A percentile compares a stretch with the other conserved stretches of the same genome.
Conservation (phyloP, 2,888 invertebrate genomes). For the Dugesia japonica region DNA sequence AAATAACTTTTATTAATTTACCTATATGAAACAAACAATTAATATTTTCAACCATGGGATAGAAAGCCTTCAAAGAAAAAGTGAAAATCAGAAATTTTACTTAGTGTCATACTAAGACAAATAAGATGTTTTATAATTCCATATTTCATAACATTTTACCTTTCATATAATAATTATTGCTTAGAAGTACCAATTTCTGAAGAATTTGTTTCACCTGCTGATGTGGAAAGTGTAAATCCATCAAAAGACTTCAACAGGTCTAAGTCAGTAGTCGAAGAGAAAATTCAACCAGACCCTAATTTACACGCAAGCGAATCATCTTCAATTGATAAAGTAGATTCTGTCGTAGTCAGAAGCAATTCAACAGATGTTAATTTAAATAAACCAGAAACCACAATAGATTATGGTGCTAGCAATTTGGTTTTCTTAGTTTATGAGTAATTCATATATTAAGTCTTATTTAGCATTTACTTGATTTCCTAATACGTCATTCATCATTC, state of each 20-base stretch:
- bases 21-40: not conserved
- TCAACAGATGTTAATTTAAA: not conserved
- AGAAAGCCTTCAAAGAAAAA: too few relatives aligned
- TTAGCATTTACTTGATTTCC: conserved; percentile 2
- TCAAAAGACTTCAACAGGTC: not conserved
- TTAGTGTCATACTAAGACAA: too few relatives aligned
- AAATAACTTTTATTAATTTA: not conserved
- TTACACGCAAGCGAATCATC: not conserved
- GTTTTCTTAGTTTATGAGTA: not conserved
- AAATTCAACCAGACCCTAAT: not conserved
- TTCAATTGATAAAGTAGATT: not conserved
- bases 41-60: too few relatives aligned
- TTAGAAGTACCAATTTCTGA: not conserved
- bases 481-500: not conserved
- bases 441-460: not conserved
- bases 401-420: not conserved
- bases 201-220: not conserved
- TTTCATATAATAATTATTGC: not conserved
- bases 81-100: too few relatives aligned
- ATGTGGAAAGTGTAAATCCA: not conserved
- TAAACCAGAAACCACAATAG: not conserved
- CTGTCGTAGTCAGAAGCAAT: not conserved
- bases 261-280: not conserved
- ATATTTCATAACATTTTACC: not conserved
- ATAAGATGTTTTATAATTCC: not conserved